Conservation (phyloP, 2,888 invertebrate genomes). For the Diploptera punctata region DNA sequence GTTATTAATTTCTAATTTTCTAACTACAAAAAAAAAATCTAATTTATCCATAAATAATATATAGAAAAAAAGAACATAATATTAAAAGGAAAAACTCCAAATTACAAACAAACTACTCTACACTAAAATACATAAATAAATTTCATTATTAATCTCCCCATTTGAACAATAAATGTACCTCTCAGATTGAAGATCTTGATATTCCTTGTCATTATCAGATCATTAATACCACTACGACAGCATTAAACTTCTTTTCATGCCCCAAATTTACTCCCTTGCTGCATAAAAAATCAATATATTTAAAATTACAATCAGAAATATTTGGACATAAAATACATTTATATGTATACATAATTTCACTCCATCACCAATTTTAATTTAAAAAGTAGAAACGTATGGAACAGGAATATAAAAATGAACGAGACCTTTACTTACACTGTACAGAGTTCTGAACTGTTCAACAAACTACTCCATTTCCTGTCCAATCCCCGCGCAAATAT, state of each 20-base stretch:
- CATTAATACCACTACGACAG: too few species aligned
- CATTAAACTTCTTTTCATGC: too few species aligned
- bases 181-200: neutral
- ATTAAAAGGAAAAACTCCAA: slow-evolving; percentile 7
- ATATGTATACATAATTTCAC: too few species aligned
- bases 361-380: neutral
- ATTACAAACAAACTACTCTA: slow-evolving; percentile 18
- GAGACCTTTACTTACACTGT: neutral
- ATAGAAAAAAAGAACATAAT: slow-evolving; percentile 2
- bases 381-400: neutral
- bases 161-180: neutral
- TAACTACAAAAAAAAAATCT: slow-evolving; percentile 6
- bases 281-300: neutral
- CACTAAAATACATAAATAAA: slow-evolving; percentile 21
- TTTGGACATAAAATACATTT: too few species aligned
- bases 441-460: neutral
- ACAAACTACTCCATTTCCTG: too few species aligned
- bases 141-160: neutral
- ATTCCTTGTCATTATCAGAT: too few species aligned
- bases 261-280: neutral
- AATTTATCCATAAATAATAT: slow-evolving; percentile 16
- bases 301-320: neutral
- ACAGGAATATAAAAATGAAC: neutral
- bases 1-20: neutral
- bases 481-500: too few species aligned